A percentile compares a stretch with the other conserved stretches of the same genome.
phyloP scores from a whole-genome alignment of 2,113 vertebrate genomes.

The Centropristis striata region DNA sequence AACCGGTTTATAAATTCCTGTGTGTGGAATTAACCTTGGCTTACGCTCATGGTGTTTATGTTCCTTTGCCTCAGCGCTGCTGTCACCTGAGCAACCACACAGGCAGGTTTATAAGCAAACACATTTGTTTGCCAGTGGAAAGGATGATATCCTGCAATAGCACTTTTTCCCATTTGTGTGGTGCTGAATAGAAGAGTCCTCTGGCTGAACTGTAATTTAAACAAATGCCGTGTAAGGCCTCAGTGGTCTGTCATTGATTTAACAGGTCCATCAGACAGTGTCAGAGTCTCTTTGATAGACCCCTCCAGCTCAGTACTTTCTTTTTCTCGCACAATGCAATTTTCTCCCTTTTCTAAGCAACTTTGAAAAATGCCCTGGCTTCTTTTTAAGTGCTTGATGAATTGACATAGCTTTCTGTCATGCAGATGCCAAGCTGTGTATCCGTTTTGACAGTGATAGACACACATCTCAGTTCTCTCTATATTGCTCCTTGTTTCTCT shows the following conservation, averaged over 20 bases:
- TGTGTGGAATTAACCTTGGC: constrained; percentile 21
- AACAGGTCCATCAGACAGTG: constrained; percentile 46
- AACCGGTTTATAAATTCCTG: constrained; percentile 10
- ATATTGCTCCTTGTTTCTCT: constrained; percentile 48
- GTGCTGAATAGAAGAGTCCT: constrained; percentile 14
- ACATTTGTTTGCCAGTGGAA: constrained; percentile 15
- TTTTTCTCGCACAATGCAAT: constrained; percentile 40
- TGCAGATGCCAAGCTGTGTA: constrained; percentile 60
- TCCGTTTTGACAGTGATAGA: constrained; percentile 73
- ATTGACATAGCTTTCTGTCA: constrained; percentile 64
- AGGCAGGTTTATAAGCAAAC: constrained; percentile 28
- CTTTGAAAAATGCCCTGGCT: constrained; percentile 51
- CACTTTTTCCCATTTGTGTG: not conserved
- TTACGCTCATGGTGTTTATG: constrained; percentile 3
- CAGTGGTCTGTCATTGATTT: constrained; percentile 57
- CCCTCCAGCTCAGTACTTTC: constrained; percentile 43
- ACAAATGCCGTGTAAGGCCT: constrained; percentile 49
- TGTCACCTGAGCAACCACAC: constrained; percentile 39
- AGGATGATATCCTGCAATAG: constrained; percentile 34
- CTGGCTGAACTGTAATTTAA: constrained; percentile 61
- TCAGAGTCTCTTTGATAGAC: constrained; percentile 37
- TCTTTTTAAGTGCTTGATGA: constrained; percentile 56
- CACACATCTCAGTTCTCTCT: constrained; percentile 57
- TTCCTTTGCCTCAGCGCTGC: not conserved
- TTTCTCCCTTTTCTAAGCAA: constrained; percentile 51